Evolutionary conservation across 2,888 invertebrate species (phyloP).

Genomic region (Acleris sparsana): DNA sequence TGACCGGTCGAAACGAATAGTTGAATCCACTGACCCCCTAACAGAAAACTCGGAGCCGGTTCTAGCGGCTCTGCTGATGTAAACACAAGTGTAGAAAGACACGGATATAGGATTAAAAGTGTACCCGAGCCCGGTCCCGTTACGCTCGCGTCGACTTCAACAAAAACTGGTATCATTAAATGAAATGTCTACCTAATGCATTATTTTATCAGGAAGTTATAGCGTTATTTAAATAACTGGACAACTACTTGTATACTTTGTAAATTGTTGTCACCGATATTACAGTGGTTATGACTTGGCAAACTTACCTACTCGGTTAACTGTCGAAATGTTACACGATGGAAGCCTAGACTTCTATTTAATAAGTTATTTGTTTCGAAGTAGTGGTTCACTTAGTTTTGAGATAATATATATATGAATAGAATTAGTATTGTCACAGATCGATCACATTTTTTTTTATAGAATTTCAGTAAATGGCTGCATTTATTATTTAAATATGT

Average conservation of each 20-base stretch:
- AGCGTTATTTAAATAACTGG: conserved; percentile 22
- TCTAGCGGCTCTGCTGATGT: conserved; percentile 31
- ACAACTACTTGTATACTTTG: neutral
- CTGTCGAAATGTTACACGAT: neutral
- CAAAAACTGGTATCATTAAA: conserved; percentile 36
- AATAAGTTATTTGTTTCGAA: too few species aligned
- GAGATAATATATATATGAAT: too few species aligned
- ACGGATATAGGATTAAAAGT: conserved; percentile 37
- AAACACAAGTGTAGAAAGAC: conserved; percentile 37
- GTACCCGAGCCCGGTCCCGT: conserved; percentile 32
- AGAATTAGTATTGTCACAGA: too few species aligned
- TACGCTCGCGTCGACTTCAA: conserved; percentile 21
- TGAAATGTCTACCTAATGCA: conserved; percentile 30
- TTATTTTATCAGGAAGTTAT: conserved; percentile 28
- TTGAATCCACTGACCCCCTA: conserved; percentile 32
- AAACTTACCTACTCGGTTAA: neutral
- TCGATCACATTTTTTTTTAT: too few species aligned
- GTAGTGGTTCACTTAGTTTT: too few species aligned
- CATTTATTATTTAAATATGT: too few species aligned
- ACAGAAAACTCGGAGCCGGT: conserved; percentile 32
- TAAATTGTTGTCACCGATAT: neutral
- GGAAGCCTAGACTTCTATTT: too few species aligned
- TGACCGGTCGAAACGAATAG: conserved; percentile 30
- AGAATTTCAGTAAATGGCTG: too few species aligned
- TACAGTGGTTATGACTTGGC: neutral